Evolutionary conservation across 2,113 vertebrate genomes (phyloP), one percentile per base, ranked within the genome.

Genomic region (Aythya baeri): DNA sequence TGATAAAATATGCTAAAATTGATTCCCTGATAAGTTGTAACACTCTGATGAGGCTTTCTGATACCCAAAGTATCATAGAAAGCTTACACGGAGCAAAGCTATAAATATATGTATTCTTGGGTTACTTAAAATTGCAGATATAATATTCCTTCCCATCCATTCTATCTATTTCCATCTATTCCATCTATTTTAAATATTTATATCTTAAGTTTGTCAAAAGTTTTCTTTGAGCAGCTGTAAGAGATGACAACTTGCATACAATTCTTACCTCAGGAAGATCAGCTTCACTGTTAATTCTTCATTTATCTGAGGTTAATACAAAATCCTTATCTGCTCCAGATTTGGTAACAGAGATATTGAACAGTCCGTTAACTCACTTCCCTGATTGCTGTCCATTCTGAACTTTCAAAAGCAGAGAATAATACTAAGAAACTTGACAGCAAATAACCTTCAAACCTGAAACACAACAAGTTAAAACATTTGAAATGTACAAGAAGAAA

Each of bases 361-460:
- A 75, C 9, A 50, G 14, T 38, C 36, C 83, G 31, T 17, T 46
- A 74, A 89, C 70, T 0, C 1, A 2, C 7, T 82, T 96, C 57
- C 20, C 32, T 43, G 15, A 70, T 22, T 88, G 34, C 12, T 85
- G 12, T 66, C 27, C 31, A 31, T 88, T 75, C 34, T 70, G 34
- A 91, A 79, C 32, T 89, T 94, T 26, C 63, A 55, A 91, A 87
- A 76, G 15, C 54, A 73, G 54, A 84, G 32, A 78, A 49, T 29
- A 59, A 7, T 65, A 34, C 61, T 65, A 76, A 80, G 55, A 68
- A 88, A 49, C 1, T 3, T 38, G 26, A 66, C 38, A 83, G 21
- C 4, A 89, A 82, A 83, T 38, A 70, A 2, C 12, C 13, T 70
- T 91, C 44, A 65, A 76, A 70, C 17, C 14, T 43, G 26, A 95